phyloP scores from a whole-genome alignment of 2,888 invertebrate genomes.

The Aromia moschata region DNA sequence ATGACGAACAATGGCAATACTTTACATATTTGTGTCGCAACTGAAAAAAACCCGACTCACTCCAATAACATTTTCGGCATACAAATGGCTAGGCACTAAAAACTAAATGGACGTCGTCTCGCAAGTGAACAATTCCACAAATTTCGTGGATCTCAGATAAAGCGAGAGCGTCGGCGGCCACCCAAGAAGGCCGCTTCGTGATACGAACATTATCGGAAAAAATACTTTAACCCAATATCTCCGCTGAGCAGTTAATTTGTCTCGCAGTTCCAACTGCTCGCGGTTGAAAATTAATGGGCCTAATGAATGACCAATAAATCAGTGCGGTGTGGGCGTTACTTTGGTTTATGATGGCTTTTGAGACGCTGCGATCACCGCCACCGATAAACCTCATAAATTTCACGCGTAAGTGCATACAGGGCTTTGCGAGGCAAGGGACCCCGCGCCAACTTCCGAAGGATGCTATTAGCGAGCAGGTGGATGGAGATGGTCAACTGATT shows the following conservation, averaged over 20 bases:
- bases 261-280: constrained; percentile 20
- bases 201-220: constrained; percentile 25
- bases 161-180: constrained; percentile 9
- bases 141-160: background rate
- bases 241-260: constrained; percentile 18
- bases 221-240: constrained; percentile 30
- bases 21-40: background rate
- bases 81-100: no score
- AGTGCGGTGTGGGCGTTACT: constrained; percentile 50
- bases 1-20: background rate
- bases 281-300: constrained; percentile 50
- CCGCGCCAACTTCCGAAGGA: background rate
- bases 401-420: constrained; percentile 9
- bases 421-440: background rate
- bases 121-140: background rate
- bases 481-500: no score
- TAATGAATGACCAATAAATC: constrained; percentile 52
- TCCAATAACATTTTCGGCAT: no score
- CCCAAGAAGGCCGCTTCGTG: constrained; percentile 7
- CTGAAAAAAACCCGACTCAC: background rate
- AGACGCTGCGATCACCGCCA: constrained; percentile 51
- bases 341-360: constrained; percentile 51
- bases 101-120: background rate
- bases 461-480: background rate
- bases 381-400: constrained; percentile 52